Evolutionary conservation across 1,140 invertebrate species (phyloP).

Genomic region (Zaprionus taronus): DNA sequence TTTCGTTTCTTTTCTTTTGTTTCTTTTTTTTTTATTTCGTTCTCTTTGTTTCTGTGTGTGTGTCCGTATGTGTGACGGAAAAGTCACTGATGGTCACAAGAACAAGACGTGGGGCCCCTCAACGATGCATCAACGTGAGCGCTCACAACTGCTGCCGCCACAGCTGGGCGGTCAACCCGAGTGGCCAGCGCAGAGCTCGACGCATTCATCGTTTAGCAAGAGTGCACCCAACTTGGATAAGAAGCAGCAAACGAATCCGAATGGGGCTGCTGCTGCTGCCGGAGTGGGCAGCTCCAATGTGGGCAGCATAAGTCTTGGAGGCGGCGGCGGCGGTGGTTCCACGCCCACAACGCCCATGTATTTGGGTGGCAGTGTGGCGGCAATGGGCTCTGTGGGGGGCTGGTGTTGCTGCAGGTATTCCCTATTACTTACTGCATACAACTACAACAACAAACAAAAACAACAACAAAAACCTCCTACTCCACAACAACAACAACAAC

Average conservation of each 20-base stretch:
- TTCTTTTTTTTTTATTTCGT: conserved; percentile 37
- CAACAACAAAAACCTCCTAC: conserved; percentile 39
- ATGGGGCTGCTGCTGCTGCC: conserved; percentile 21
- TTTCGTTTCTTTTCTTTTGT: conserved; percentile 31
- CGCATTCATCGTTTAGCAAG: conserved; percentile 85
- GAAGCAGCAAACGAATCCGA: conserved; percentile 65
- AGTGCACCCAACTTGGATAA: conserved; percentile 94
- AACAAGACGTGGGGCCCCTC: conserved; percentile 99
- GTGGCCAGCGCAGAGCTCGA: conserved; percentile 82
- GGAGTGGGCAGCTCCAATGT: conserved; percentile 42
- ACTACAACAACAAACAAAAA: conserved; percentile 33
- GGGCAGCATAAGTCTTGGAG: conserved; percentile 19
- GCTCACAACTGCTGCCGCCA: conserved; percentile 88
- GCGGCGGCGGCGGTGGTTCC: conserved; percentile 23
- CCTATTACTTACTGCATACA: conserved; percentile 66
- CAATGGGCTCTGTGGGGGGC: conserved; percentile 43
- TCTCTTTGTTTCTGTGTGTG: conserved; percentile 16
- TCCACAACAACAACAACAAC: conserved; percentile 50
- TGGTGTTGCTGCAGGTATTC: conserved; percentile 69
- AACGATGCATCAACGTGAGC: conserved; percentile 93
- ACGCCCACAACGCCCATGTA: conserved; percentile 50
- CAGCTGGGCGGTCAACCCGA: conserved; percentile 82
- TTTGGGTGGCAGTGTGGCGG: conserved; percentile 43
- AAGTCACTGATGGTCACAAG: conserved; percentile 95
- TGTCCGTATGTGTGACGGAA: conserved; percentile 83